Conservation (phyloP, 2,888 invertebrate species). For the Drosophila stalkeri region DNA sequence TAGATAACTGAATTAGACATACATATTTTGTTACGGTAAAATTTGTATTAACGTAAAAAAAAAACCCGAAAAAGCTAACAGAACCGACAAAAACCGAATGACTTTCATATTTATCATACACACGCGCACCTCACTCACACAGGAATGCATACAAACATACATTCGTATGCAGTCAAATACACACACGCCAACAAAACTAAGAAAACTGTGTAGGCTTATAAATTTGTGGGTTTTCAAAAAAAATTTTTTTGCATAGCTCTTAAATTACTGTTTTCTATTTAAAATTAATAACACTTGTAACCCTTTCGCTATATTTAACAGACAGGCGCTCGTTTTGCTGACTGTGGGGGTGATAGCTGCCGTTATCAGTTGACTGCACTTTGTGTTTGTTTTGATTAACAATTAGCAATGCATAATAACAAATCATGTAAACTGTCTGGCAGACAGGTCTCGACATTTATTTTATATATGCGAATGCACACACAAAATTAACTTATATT, state of each 20-base stretch:
- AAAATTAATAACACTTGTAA: conserved; percentile 22
- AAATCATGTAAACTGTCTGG: conserved; percentile 22
- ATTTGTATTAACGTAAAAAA: not conserved
- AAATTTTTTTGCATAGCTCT: not conserved
- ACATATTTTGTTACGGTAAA: not conserved
- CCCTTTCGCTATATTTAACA: conserved; percentile 5
- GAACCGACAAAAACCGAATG: conserved; percentile 20
- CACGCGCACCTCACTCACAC: not conserved
- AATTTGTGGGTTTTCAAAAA: not conserved
- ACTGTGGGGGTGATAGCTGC: conserved; percentile 14
- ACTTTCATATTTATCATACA: not conserved
- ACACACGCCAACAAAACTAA: not conserved
- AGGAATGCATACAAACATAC: not conserved
- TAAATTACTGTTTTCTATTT: not conserved
- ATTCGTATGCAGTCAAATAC: not conserved
- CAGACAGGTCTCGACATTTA: conserved; percentile 7
- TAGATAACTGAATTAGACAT: not conserved
- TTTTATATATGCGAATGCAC: not conserved
- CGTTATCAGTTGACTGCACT: conserved; percentile 37
- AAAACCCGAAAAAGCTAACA: not conserved
- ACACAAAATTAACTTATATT: not conserved
- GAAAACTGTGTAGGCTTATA: conserved; percentile 7
- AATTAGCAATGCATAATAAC: conserved; percentile 24
- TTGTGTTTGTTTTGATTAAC: conserved; percentile 31
- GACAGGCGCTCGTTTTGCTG: conserved; percentile 1